These are phyloP conservation scores for Drosophila siamana DNA, from an alignment of 2,888 invertebrate genomes.

Conservation along the genomic window DNA sequence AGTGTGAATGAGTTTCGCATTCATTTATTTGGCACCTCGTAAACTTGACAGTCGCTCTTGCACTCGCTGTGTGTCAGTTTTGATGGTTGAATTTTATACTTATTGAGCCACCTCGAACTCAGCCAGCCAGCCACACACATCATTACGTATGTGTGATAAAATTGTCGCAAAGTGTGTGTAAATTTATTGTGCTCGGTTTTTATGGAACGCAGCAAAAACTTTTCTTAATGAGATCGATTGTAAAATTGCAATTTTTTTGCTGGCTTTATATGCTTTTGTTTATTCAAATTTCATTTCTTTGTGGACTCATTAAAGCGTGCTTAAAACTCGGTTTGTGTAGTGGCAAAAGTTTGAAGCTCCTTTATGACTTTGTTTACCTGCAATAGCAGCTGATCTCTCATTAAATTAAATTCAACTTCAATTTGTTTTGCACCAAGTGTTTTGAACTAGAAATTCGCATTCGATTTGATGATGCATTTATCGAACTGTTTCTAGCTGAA, in stretches of 20 bases:
- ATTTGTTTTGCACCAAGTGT: no score
- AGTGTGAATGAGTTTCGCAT: conserved; percentile 8
- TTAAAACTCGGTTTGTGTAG: no score
- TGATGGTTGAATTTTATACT: conserved; percentile 28
- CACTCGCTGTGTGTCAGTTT: conserved; percentile 7
- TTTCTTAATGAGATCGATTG: background rate
- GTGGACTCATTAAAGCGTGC: background rate
- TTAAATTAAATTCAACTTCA: no score
- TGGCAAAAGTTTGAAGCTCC: no score
- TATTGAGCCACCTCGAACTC: conserved; percentile 4
- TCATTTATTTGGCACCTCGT: conserved; percentile 35
- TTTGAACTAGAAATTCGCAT: no score
- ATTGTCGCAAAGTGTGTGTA: background rate
- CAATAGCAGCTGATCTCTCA: no score
- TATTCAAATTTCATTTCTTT: background rate
- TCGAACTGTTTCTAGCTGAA: background rate
- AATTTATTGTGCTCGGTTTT: background rate
- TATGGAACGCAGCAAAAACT: conserved; percentile 3
- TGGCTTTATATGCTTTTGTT: background rate
- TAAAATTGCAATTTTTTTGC: background rate
- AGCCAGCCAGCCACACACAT: background rate
- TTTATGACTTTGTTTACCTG: no score
- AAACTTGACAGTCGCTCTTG: conserved; percentile 4
- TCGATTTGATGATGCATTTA: no score
- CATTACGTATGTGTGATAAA: background rate